phyloP scores from a whole-genome alignment of 2,797 vertebrate species.

The Hydrolagus colliei region DNA sequence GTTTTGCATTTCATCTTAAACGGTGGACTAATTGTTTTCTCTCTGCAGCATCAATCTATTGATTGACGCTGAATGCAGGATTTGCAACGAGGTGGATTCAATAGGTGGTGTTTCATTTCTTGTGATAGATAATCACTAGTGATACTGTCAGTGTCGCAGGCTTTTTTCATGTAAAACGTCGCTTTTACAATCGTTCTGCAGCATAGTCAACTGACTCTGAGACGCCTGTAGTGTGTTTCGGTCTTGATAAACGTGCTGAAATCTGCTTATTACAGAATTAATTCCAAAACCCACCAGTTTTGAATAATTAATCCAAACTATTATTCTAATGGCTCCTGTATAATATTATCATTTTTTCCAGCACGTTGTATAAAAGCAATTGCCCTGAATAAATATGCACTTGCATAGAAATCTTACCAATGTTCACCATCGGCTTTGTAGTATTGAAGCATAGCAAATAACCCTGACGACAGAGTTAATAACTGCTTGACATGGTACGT shows the following conservation, averaged over 20 bases:
- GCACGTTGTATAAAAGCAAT: too few species aligned
- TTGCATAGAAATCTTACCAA: background rate
- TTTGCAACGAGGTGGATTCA: too few species aligned
- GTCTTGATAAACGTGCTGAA: background rate
- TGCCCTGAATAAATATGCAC: background rate
- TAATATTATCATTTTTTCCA: background rate
- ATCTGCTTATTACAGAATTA: background rate
- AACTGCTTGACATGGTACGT: too few species aligned
- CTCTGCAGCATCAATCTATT: background rate
- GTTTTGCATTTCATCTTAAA: background rate
- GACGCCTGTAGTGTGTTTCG: background rate
- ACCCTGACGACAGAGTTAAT: background rate
- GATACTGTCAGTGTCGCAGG: background rate
- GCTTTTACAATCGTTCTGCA: background rate
- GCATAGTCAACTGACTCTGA: background rate
- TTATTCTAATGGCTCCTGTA: background rate
- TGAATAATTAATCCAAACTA: too few species aligned
- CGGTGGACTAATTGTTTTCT: background rate
- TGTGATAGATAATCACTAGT: background rate
- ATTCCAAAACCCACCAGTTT: background rate
- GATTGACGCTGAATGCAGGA: too few species aligned
- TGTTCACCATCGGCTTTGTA: background rate
- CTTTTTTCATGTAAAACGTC: background rate
- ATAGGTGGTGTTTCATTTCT: too few species aligned
- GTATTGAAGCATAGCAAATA: background rate